A percentile compares a stretch with the other conserved stretches of the same genome.
These are phyloP conservation scores for Chloroceryle inda DNA, from an alignment of 2,797 vertebrate genomes.

Conservation along the genomic window DNA sequence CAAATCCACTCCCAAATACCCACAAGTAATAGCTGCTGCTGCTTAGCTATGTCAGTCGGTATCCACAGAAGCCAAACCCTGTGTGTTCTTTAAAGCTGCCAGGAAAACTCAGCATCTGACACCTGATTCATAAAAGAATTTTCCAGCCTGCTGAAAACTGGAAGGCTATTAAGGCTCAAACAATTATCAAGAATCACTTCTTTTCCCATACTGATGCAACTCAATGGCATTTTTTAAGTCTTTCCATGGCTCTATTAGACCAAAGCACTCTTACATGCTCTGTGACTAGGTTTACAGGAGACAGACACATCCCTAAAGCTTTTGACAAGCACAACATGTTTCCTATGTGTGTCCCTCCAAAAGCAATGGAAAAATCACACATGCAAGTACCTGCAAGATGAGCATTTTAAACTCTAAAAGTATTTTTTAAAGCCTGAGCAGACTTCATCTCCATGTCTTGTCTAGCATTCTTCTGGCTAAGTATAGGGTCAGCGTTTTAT, in stretches of 20 bases:
- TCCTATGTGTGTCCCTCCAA: background rate
- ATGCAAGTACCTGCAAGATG: background rate
- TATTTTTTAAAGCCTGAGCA: background rate
- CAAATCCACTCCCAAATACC: background rate
- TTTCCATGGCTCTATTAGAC: background rate
- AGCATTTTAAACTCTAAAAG: background rate
- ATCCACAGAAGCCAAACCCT: background rate
- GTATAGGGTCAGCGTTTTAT: background rate
- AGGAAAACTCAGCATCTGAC: conserved; percentile 24
- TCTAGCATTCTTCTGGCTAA: background rate
- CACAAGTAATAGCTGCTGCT: background rate
- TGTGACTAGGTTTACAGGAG: background rate
- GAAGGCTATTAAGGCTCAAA: background rate
- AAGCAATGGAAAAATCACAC: background rate
- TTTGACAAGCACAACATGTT: background rate
- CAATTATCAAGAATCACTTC: background rate
- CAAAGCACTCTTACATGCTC: background rate
- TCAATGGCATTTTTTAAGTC: background rate
- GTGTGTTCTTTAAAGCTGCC: background rate
- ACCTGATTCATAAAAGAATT: conserved; percentile 1
- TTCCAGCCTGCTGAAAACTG: conserved; percentile 5
- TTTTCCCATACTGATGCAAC: background rate
- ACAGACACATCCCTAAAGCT: background rate
- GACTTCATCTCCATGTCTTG: background rate
- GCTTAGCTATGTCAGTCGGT: background rate